These are phyloP conservation scores for Silurus meridionalis DNA, from an alignment of 2,113 vertebrate genomes.

Conservation along the genomic window DNA sequence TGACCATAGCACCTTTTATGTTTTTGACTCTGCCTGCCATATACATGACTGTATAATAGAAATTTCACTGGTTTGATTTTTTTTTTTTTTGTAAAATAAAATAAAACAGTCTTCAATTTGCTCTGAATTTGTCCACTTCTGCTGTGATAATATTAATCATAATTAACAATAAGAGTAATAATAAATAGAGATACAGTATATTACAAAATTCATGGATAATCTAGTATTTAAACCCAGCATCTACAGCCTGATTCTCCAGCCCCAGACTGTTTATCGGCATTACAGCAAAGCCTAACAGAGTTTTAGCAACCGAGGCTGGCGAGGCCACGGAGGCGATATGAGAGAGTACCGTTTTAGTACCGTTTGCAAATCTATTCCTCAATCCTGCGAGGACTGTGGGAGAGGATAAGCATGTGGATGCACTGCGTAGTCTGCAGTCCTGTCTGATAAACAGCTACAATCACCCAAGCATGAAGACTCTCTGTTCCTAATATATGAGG, in stretches of 20 bases:
- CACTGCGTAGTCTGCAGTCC: constrained; percentile 24
- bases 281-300: constrained; percentile 20
- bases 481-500: constrained; percentile 20
- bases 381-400: constrained; percentile 29
- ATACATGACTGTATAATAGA: too few relatives aligned
- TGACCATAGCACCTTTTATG: too few relatives aligned
- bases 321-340: not conserved
- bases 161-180: too few relatives aligned
- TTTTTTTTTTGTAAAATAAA: too few relatives aligned
- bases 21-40: too few relatives aligned
- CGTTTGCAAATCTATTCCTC: constrained; percentile 37
- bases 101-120: too few relatives aligned
- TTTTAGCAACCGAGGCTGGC: constrained; percentile 31
- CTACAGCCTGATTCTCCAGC: not conserved
- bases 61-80: too few relatives aligned
- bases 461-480: constrained; percentile 20
- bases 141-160: too few relatives aligned
- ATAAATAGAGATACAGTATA: too few relatives aligned
- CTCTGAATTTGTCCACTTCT: too few relatives aligned
- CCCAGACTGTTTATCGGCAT: constrained; percentile 25
- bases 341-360: constrained; percentile 45
- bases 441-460: constrained; percentile 44
- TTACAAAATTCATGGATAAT: not conserved
- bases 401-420: constrained; percentile 45
- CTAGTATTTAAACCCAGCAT: not conserved